phyloP scores from a whole-genome alignment of 2,113 vertebrate genomes.

The Zosterops pallidus region DNA sequence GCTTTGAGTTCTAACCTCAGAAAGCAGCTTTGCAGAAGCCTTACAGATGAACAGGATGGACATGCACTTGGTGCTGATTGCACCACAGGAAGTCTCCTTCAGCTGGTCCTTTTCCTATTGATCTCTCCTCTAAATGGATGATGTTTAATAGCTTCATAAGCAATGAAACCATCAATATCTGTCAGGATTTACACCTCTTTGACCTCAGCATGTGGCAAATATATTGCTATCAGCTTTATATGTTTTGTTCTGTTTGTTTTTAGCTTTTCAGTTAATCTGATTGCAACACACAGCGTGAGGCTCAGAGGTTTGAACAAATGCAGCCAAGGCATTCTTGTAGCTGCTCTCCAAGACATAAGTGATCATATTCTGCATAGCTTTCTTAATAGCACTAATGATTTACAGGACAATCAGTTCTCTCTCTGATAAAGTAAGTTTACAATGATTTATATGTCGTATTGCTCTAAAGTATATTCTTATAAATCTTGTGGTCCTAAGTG shows the following conservation, averaged over 20 bases:
- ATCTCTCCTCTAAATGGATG: background rate
- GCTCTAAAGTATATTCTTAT: background rate
- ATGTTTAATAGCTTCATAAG: background rate
- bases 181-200: background rate
- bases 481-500: constrained; percentile 7
- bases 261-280: constrained; percentile 12
- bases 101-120: background rate
- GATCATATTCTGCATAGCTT: background rate
- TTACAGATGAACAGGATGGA: background rate
- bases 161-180: background rate
- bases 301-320: background rate
- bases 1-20: background rate
- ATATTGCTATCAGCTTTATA: constrained; percentile 1
- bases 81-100: background rate
- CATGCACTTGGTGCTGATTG: background rate
- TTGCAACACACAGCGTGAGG: background rate
- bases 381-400: background rate
- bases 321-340: background rate
- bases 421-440: background rate
- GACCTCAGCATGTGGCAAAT: background rate
- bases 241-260: background rate
- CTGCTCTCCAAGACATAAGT: background rate
- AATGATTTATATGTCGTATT: background rate
- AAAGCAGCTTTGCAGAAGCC: background rate
- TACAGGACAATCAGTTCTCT: background rate